Conservation (phyloP, 2,888 invertebrate species). For the Caenorhabditis sp. region DNA sequence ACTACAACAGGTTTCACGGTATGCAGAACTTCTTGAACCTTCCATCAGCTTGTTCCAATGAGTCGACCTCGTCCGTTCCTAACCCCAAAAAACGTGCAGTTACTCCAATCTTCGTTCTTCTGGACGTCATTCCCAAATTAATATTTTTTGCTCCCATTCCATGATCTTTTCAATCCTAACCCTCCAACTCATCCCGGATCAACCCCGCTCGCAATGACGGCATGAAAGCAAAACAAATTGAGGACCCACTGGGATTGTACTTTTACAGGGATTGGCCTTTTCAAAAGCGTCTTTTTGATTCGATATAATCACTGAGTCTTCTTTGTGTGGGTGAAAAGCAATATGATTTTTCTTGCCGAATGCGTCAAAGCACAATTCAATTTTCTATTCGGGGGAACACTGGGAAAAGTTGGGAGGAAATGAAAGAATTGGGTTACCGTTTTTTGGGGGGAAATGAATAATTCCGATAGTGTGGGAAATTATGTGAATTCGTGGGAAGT, state of each 20-base stretch:
- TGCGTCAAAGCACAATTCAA: constrained; percentile 1
- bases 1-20: no score
- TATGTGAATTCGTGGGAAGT: background rate
- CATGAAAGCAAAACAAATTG: constrained; percentile 16
- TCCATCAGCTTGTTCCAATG: no score
- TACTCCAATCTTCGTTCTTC: background rate
- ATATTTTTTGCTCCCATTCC: background rate
- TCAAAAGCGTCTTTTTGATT: background rate
- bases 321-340: background rate
- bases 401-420: background rate
- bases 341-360: background rate
- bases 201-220: constrained; percentile 2
- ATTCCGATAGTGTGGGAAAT: background rate
- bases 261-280: background rate
- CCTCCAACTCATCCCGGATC: background rate
- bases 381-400: background rate
- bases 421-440: background rate
- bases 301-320: background rate
- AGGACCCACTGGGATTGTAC: background rate
- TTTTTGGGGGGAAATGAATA: background rate
- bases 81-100: constrained; percentile 8
- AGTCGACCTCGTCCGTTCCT: background rate
- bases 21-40: no score
- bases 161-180: constrained; percentile 6
- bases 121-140: constrained; percentile 9